phyloP scores from a whole-genome alignment of 1,140 invertebrate genomes.

The Marisa cornuarietis region DNA sequence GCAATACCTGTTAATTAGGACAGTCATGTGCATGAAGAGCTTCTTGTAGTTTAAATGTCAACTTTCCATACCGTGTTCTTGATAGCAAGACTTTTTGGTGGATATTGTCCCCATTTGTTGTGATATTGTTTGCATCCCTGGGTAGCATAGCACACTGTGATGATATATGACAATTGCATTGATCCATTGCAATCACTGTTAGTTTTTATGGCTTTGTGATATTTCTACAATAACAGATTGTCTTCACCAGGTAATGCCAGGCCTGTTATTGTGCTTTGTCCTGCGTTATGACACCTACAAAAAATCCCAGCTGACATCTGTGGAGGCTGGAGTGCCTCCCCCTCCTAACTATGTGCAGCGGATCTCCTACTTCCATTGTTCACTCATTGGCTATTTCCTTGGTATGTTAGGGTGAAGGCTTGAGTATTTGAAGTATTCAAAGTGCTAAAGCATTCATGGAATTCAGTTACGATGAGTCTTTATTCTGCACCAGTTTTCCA shows the following conservation, averaged over 20 bases:
- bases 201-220: not conserved
- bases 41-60: too few relatives aligned
- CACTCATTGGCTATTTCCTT: slow-evolving; percentile 95
- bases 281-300: slow-evolving; percentile 95
- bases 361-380: slow-evolving; percentile 92
- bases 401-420: slow-evolving; percentile 52
- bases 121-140: slow-evolving; percentile 1
- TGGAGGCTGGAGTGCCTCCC: slow-evolving; percentile 81
- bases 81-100: too few relatives aligned
- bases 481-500: too few relatives aligned
- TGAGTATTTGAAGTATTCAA: too few relatives aligned
- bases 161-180: not conserved
- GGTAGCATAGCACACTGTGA: not conserved
- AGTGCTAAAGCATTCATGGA: too few relatives aligned
- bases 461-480: too few relatives aligned
- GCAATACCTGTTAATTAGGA: too few relatives aligned
- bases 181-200: not conserved
- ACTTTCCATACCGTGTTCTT: too few relatives aligned
- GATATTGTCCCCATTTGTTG: too few relatives aligned
- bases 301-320: slow-evolving; percentile 78
- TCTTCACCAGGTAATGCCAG: slow-evolving; percentile 83
- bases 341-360: slow-evolving; percentile 69
- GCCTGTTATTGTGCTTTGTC: slow-evolving; percentile 93
- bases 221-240: not conserved
- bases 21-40: too few relatives aligned